These are phyloP conservation scores for Druon quercuslanigerum DNA, from an alignment of 1,140 invertebrate genomes.

Conservation along the genomic window DNA sequence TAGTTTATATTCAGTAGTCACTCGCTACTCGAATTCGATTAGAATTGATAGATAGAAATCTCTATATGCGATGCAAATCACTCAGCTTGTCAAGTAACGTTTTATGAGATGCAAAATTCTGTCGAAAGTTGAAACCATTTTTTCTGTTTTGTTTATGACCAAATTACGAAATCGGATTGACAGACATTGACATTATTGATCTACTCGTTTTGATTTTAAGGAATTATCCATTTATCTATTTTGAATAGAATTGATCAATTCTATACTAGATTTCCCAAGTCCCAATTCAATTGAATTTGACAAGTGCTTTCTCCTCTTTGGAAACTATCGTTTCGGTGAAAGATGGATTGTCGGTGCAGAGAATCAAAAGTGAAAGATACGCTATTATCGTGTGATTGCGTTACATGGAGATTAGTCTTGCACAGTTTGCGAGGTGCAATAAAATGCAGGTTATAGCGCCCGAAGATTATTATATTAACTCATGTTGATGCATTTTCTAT, in stretches of 20 bases:
- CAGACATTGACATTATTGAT: no score
- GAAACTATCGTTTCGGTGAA: no score
- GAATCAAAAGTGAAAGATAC: constrained; percentile 42
- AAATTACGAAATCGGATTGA: no score
- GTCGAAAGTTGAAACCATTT: no score
- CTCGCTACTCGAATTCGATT: constrained; percentile 24
- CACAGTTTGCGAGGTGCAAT: constrained; percentile 36
- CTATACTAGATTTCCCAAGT: no score
- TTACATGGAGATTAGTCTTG: constrained; percentile 39
- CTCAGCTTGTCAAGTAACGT: neutral
- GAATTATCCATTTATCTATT: no score
- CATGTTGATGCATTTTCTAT: constrained; percentile 38
- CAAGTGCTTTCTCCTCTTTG: no score
- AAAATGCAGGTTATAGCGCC: constrained; percentile 34
- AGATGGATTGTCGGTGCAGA: no score
- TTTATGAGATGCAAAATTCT: neutral
- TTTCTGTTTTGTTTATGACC: no score
- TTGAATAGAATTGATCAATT: no score
- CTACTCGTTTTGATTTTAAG: no score
- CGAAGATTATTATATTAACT: constrained; percentile 60
- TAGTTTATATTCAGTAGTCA: constrained; percentile 1
- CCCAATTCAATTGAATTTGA: no score
- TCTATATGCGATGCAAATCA: constrained; percentile 23
- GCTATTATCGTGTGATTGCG: constrained; percentile 36
- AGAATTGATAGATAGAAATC: constrained; percentile 17